Evolutionary conservation across 2,888 invertebrate genomes (phyloP).

Genomic region (Leucophora obtusa): DNA sequence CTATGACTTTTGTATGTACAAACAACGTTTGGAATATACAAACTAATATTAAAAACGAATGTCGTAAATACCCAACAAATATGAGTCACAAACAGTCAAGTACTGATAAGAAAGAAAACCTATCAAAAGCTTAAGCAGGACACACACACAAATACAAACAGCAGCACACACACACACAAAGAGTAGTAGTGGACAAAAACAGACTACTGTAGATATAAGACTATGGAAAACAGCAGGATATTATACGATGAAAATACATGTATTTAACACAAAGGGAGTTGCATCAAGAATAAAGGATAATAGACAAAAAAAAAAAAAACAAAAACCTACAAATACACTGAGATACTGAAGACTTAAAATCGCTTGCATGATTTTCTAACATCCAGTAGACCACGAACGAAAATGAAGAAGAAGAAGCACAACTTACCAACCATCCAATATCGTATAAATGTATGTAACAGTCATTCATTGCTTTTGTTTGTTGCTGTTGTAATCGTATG

Average conservation of each 20-base stretch:
- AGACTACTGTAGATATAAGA: background rate
- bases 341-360: constrained; percentile 37
- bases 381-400: constrained; percentile 35
- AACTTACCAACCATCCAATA: constrained; percentile 38
- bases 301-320: constrained; percentile 14
- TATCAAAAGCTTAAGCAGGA: constrained; percentile 63
- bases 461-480: constrained; percentile 54
- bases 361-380: constrained; percentile 56
- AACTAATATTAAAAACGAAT: constrained; percentile 44
- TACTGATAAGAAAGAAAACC: constrained; percentile 65
- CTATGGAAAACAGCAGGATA: constrained; percentile 55
- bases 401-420: constrained; percentile 30
- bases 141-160: constrained; percentile 28
- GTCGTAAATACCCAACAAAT: constrained; percentile 63
- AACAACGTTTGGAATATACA: constrained; percentile 11
- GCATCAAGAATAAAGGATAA: constrained; percentile 28
- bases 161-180: constrained; percentile 10
- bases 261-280: constrained; percentile 44
- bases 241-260: constrained; percentile 38
- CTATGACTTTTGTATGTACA: constrained; percentile 28
- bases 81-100: constrained; percentile 63
- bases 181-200: background rate
- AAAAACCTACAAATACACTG: background rate
- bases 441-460: constrained; percentile 38
- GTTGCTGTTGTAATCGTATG: constrained; percentile 52